Evolutionary conservation across 2,113 vertebrate species (phyloP), one percentile per base, ranked within the genome.

Genomic region (Saccopteryx bilineata): DNA sequence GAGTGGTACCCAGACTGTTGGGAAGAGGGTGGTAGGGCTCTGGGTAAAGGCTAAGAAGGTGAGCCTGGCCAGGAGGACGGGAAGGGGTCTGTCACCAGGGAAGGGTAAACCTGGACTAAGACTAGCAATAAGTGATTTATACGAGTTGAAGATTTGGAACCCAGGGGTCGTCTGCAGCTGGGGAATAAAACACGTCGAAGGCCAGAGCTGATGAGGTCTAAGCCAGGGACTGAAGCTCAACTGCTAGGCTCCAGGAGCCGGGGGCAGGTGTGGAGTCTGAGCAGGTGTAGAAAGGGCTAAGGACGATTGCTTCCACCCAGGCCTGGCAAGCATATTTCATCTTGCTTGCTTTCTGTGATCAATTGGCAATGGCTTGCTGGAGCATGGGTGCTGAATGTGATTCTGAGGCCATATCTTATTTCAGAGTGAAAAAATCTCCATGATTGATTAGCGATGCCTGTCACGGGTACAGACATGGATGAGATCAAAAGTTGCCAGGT

Each of bases 361-460:
- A 0, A 60, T 60, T 93, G 50, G 65, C 52, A 69, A 33, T 60
- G 86, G 21, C 65, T 86, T 72, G 31, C 1, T 48, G 31, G 50
- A 76, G 61, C 24, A 31, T 1, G 39, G 11, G 31, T 39, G 28
- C 60, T 10, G 39, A 69, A 61, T 87, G 84, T 31, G 31, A 76
- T 68, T 58, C 54, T 61, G 31, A 83, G 31, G 52, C 39, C 24
- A 6, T 54, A 46, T 13, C 66, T 74, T 69, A 71, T 68, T 66
- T 76, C 7, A 19, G 65, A 91, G 52, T 39, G 91, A 56, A 63
- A 63, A 88, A 60, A 54, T 52, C 3, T n/a, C n/a, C 39, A 58
- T 5, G 56, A 80, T 31, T 56, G 81, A 74, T 66, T 80, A 65
- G 82, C 50, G 58, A 87, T 80, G 93, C 21, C 88, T 88, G 56